A percentile compares a stretch with the other conserved stretches of the same genome.
phyloP scores from a whole-genome alignment of 2,888 invertebrate species.

The Cyclophora albipunctata region DNA sequence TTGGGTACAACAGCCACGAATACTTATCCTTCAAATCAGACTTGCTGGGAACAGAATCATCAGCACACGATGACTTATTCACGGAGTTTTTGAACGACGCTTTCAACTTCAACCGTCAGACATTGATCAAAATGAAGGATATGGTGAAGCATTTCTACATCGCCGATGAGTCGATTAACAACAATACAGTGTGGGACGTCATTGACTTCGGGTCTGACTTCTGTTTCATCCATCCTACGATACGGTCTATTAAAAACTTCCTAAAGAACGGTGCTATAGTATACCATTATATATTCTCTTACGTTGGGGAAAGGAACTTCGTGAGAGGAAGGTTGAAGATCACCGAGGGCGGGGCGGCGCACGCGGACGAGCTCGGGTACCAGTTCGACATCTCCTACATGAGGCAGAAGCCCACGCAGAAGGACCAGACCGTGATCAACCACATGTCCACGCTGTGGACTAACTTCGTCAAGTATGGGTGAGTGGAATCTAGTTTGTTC shows the following conservation, averaged over 20 bases:
- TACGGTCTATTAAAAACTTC: slow-evolving; percentile 30
- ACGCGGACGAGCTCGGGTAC: slow-evolving; percentile 37
- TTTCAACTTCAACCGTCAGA: slow-evolving; percentile 14
- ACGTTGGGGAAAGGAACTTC: slow-evolving; percentile 39
- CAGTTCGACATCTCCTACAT: slow-evolving; percentile 32
- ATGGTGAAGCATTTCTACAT: slow-evolving; percentile 24
- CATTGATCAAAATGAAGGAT: slow-evolving; percentile 15
- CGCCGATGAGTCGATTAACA: slow-evolving; percentile 16
- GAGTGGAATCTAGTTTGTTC: slow-evolving; percentile 7
- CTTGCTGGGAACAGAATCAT: slow-evolving; percentile 4
- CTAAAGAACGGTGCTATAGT: slow-evolving; percentile 26
- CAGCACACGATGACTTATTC: background rate
- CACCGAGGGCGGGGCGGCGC: slow-evolving; percentile 24
- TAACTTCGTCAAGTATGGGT: slow-evolving; percentile 38
- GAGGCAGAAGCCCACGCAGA: slow-evolving; percentile 12
- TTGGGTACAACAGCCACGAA: slow-evolving; percentile 12
- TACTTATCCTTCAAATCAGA: slow-evolving; percentile 4
- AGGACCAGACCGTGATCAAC: slow-evolving; percentile 24
- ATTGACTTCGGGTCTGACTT: slow-evolving; percentile 23
- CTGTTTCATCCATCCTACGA: slow-evolving; percentile 17
- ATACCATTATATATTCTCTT: slow-evolving; percentile 42
- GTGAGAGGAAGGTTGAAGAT: slow-evolving; percentile 25
- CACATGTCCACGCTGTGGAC: slow-evolving; percentile 20
- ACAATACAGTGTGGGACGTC: slow-evolving; percentile 10
- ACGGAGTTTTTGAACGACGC: slow-evolving; percentile 8